Conservation (phyloP, 1,140 invertebrate species). For the Polypedilum pembai region DNA sequence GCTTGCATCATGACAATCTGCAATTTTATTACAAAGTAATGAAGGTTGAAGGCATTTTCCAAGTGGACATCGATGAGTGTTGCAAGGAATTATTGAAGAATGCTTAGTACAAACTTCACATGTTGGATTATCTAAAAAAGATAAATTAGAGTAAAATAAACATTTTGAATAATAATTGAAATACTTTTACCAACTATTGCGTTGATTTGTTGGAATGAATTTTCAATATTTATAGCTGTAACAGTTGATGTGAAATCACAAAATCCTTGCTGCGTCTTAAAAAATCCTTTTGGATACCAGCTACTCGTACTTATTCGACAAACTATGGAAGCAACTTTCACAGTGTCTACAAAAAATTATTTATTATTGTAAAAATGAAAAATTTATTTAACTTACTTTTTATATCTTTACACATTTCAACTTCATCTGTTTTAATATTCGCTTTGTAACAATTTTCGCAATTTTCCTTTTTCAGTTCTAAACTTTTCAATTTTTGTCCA, state of each 20-base stretch:
- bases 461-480: not conserved
- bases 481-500: not conserved
- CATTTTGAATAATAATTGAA: too few species aligned
- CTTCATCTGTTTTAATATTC: not conserved
- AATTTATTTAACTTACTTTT: not conserved
- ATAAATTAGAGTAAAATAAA: too few species aligned
- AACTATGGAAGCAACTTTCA: conserved; percentile 30
- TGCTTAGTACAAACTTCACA: not conserved
- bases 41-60: conserved; percentile 59
- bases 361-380: conserved; percentile 33
- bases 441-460: not conserved
- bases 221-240: conserved; percentile 35
- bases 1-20: conserved; percentile 59
- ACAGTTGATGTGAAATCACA: conserved; percentile 40
- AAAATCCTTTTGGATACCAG: conserved; percentile 40
- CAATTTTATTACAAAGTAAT: conserved; percentile 62
- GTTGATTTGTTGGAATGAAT: conserved; percentile 36
- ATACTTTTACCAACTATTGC: conserved; percentile 38
- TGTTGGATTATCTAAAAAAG: not conserved
- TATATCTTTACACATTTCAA: not conserved
- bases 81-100: conserved; percentile 41
- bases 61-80: conserved; percentile 51
- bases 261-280: conserved; percentile 39
- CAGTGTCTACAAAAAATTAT: conserved; percentile 33
- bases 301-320: conserved; percentile 36